Evolutionary conservation across 1,140 invertebrate genomes (phyloP), one percentile per base, ranked within the genome.

Genomic region (Cryptotermes secundus): DNA sequence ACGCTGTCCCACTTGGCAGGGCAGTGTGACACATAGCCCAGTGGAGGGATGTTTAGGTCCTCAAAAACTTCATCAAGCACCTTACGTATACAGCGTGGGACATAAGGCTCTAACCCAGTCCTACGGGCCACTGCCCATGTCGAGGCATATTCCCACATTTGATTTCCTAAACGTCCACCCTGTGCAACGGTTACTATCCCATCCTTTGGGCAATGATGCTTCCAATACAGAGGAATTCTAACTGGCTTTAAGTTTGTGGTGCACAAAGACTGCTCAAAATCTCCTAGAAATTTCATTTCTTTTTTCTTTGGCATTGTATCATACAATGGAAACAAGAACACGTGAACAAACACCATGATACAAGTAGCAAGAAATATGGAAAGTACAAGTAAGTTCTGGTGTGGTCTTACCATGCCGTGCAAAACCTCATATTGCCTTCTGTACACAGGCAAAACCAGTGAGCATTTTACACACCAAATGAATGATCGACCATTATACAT

Each of bases 131-230:
- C 88, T 0, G 93, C 93, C 91, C 92, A 93, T 7, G 93, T 91
- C 0, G 92, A 92, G 0, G 92, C 92, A 85, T 93, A 94, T 85
- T 93, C 92, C 91, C 92, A 93, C 87, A 94, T 94, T 86, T 93
- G 92, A 87, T 94, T 94, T 72, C 93, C 94, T 82, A 94, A 86
- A 83, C 93, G 88, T 34, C 92, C 93, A 85, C 92, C 92, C 88
- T 92, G 90, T 53, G 90, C 89, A 45, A 91, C 90, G 1, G 92
- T 93, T 19, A 93, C 91, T 53, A 93, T 92, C 79, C 92, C 92
- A 65, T 84, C 86, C 80, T 86, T 87, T 53, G 86, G 87, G 83
- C 86, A 87, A 84, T 86, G 86, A 42, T 89, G 88, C 82, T 88
- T 90, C 88, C 87, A 89, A 26, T 87, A 86, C 10, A 86, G 83